Evolutionary conservation across 2,797 vertebrate species (phyloP), one percentile per base, ranked within the genome.

Genomic region (Strix occidentalis): DNA sequence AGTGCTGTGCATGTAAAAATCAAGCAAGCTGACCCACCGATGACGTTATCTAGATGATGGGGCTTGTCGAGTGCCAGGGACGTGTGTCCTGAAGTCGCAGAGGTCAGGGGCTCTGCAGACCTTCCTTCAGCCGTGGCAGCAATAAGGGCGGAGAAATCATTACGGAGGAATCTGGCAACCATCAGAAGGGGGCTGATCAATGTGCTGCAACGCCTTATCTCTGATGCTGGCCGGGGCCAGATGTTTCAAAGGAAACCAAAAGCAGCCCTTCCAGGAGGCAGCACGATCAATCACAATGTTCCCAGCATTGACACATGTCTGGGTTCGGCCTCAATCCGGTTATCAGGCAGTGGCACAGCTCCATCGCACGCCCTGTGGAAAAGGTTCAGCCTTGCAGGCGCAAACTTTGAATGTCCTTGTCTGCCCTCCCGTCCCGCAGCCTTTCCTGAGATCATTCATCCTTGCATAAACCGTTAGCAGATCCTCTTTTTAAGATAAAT

Each of bases 141-240:
- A 65, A 12, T 4, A 48, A 79, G 51, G 72, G 51, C 56, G 6
- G 20, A 88, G 23, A 46, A 54, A 77, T 17, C 83, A 6, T 54
- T 46, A 35, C 0, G 3, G 51, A 18, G 5, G 48, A 24, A 66
- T 24, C 19, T 13, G 7, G 79, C 39, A 23, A 14, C 60, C 33
- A 2, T 11, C 58, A 16, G 66, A 11, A 1, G 19, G n/a, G 5
- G 5, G n/a, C 16, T 20, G 80, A 92, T 94, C 92, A 45, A 78
- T 64, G 74, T 0, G 0, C 15, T 10, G 71, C 56, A 24, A 15
- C 48, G 54, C 78, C 87, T 95, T 87, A 82, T 93, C 95, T 91
- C 46, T 1, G 0, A 3, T 3, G 0, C 56, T 1, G 46, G 23
- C 74, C 1, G 6, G 41, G 43, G 50, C 84, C 58, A 79, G 77